Conservation (phyloP, 2,797 vertebrate genomes). For the Lepidocolaptes lacrymiger region DNA sequence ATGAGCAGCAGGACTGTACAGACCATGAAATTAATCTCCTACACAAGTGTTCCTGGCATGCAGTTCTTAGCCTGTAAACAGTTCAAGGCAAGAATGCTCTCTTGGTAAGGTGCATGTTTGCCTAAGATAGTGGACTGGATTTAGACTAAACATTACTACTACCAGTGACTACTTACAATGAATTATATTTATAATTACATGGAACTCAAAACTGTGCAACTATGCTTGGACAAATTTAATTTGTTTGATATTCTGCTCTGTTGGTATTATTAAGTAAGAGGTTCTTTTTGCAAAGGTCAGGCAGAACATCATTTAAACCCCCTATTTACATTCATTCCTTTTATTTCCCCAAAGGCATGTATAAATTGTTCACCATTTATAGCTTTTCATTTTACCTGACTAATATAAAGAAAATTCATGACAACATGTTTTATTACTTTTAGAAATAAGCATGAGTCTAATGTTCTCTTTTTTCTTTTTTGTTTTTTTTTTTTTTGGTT, state of each 20-base stretch:
- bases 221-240: constrained; percentile 31
- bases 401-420: neutral
- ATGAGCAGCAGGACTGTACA: neutral
- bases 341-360: constrained; percentile 7
- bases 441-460: neutral
- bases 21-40: neutral
- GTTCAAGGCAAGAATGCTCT: neutral
- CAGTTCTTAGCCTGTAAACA: neutral
- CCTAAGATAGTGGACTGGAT: neutral
- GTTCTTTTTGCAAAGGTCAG: neutral
- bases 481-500: rapidly evolving
- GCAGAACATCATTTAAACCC: constrained; percentile 1
- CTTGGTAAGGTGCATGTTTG: neutral
- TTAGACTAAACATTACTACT: neutral
- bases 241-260: constrained; percentile 13
- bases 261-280: neutral
- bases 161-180: neutral
- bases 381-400: neutral
- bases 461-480: neutral
- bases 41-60: neutral
- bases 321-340: neutral
- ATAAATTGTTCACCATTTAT: neutral
- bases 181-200: neutral
- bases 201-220: neutral
- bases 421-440: neutral